phyloP scores from a whole-genome alignment of 2,113 vertebrate genomes.

The Mystacornis crossleyi region DNA sequence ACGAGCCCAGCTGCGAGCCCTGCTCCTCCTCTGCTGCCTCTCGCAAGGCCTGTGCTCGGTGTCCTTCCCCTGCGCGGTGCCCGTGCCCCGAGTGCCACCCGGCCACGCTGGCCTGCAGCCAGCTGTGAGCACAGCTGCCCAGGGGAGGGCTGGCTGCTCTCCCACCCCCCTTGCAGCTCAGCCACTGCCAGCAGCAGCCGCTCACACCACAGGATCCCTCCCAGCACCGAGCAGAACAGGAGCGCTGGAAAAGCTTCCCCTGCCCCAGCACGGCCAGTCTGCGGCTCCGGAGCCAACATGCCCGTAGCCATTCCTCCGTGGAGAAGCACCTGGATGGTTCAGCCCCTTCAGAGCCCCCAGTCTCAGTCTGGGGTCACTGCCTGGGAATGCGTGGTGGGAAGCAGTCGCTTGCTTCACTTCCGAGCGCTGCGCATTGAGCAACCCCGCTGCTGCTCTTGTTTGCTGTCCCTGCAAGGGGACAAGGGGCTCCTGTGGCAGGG shows the following conservation, averaged over 20 bases:
- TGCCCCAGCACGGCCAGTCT: not conserved
- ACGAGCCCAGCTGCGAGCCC: not conserved
- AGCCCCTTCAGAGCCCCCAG: not conserved
- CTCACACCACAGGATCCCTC: not conserved
- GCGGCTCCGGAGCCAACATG: rapidly evolving
- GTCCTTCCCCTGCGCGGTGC: not conserved
- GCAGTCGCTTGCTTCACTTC: not conserved
- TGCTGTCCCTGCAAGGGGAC: not conserved
- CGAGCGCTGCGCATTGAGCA: not conserved
- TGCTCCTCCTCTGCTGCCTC: not conserved
- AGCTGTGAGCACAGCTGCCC: not conserved
- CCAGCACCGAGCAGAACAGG: not conserved
- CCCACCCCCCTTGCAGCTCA: not conserved
- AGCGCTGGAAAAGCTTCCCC: not conserved
- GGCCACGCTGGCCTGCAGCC: rapidly evolving
- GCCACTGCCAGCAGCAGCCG: not conserved
- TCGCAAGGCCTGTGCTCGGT: rapidly evolving
- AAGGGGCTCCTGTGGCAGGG: not conserved
- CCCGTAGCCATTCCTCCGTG: rapidly evolving
- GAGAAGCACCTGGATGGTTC: not conserved
- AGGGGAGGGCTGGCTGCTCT: not conserved
- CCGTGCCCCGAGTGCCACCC: not conserved
- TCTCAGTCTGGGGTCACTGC: not conserved
- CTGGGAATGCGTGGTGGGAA: rapidly evolving
- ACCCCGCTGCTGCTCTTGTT: not conserved